phyloP scores from a whole-genome alignment of 2,797 vertebrate genomes.

The Neomorphus geoffroyi region DNA sequence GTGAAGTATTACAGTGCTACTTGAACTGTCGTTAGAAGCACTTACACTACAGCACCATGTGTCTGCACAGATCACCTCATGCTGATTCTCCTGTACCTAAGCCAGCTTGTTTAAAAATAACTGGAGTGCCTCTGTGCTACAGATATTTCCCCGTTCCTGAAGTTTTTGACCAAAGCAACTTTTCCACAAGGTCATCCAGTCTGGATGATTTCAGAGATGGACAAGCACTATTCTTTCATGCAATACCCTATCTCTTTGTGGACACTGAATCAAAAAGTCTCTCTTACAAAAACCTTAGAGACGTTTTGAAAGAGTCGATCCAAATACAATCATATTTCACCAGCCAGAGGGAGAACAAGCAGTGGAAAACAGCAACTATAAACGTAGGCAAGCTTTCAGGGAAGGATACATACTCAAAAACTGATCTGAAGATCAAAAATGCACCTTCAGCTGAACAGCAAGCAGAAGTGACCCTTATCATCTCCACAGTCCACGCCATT shows the following conservation, averaged over 20 bases:
- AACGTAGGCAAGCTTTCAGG: neutral
- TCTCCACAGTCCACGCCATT: neutral
- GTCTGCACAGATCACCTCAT: neutral
- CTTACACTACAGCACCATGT: neutral
- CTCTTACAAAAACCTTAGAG: neutral
- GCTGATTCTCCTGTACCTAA: neutral
- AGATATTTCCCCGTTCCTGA: neutral
- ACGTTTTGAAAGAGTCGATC: neutral
- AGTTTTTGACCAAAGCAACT: neutral
- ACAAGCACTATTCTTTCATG: neutral
- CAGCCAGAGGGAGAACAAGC: neutral
- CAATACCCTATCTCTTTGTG: neutral
- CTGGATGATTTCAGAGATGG: neutral
- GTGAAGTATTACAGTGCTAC: neutral
- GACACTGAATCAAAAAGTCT: neutral
- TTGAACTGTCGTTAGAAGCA: neutral
- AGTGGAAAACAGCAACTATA: neutral
- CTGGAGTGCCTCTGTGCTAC: neutral
- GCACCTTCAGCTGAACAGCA: neutral
- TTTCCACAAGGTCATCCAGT: neutral
- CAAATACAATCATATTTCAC: neutral
- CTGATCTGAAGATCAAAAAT: neutral
- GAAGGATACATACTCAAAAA: neutral
- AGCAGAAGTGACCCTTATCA: neutral
- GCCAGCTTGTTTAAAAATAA: neutral